These are phyloP conservation scores for Pelagia noctiluca DNA, from an alignment of 30 jellyfish, hydroid and myxozoan genomes.

Conservation along the genomic window DNA sequence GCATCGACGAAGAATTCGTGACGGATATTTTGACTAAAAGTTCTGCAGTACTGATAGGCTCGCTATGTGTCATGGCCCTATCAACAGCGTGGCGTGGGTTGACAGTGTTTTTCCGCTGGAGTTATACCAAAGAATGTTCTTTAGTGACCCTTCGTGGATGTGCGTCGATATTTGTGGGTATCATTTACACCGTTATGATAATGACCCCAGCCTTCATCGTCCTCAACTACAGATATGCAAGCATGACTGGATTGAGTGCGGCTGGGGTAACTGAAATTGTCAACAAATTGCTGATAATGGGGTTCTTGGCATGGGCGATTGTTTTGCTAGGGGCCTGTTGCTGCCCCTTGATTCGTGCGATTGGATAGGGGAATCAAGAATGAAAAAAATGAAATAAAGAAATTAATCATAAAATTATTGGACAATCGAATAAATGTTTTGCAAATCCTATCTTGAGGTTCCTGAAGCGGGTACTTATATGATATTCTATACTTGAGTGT, in stretches of 20 bases:
- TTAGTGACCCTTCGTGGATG: constrained; percentile 57
- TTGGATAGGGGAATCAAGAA: constrained; percentile 13
- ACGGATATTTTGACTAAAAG: background rate
- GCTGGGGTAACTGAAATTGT: constrained; percentile 18
- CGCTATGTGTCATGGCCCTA: constrained; percentile 30
- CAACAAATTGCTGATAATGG: constrained; percentile 46
- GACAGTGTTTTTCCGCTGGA: constrained; percentile 60
- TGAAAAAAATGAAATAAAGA: no score
- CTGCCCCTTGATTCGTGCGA: constrained; percentile 63
- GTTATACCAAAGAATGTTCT: constrained; percentile 69
- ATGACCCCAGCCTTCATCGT: constrained; percentile 57
- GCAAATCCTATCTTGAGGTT: no score
- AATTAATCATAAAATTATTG: no score
- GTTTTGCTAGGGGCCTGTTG: constrained; percentile 34
- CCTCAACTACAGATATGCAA: constrained; percentile 22
- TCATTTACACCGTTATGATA: constrained; percentile 37
- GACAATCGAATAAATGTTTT: no score
- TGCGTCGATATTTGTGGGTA: constrained; percentile 62
- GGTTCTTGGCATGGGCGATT: constrained; percentile 44
- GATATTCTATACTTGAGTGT: no score
- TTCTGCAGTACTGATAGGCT: constrained; percentile 3
- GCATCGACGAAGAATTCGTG: constrained; percentile 33
- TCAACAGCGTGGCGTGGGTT: constrained; percentile 66
- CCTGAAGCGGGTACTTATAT: no score
- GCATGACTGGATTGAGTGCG: constrained; percentile 7